Base-by-base conservation (phyloP, 2,113 vertebrate genomes). In the Grammomys surdaster region DNA sequence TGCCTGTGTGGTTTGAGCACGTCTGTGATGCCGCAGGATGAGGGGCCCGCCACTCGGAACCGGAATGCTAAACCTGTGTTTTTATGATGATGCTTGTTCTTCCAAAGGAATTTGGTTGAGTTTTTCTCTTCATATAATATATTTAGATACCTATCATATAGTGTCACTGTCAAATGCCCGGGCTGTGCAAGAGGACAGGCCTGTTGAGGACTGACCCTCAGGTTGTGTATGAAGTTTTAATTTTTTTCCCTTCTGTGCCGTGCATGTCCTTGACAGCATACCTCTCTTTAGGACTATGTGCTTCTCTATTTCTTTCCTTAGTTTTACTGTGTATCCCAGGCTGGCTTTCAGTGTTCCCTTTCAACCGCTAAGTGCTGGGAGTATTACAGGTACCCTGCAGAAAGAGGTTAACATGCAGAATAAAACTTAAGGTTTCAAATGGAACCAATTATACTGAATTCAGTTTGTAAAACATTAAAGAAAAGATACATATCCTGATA, bases 1-100 rank as follows among this genome's bases (percentile, higher is more conserved):
- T 69, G 6, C 54, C 1, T 0, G 31, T 60, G 31, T 5, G 0
- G 0, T 92, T 70, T 89, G 31, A 31, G 70, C 4, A 0, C 12
- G 7, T 31, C 26, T 40, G 14, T 1, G 10, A 5, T 46, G n/a
- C 73, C 73, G 11, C 63, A 36, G 22, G 17, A 31, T 46, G 40
- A 28, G 26, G 33, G 67, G 75, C 3, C 28, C 0, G 3, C 14
- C 40, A 7, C 11, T 54, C 16, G 17, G 43, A 58, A 51, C 89
- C 78, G 48, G 60, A n/a, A 31, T 46, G 72, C 51, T 54, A 7
- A 51, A 48, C 54, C 60, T 84, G 26, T 33, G 7, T 77, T 72
- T 90, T 77, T 89, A 40, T 94, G 51, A 82, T 5, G 19, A 22
- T 76, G 46, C 26, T 43, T n/a, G 16, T 19, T 76, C 73, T 51